A percentile compares a stretch with the other conserved stretches of the same genome.
phyloP scores from a whole-genome alignment of 1,140 invertebrate species.

The Bombus superbus region DNA sequence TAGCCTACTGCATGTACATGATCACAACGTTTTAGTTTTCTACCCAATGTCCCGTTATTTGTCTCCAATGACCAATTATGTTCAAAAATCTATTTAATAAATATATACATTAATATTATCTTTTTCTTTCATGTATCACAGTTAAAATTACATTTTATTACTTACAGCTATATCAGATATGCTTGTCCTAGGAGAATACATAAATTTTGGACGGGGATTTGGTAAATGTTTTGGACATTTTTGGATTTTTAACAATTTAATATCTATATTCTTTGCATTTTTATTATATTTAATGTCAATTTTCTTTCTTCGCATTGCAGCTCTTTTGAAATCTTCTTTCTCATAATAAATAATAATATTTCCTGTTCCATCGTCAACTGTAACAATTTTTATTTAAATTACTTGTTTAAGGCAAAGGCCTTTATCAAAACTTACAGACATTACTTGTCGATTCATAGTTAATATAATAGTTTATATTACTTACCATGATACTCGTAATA shows the following conservation, averaged over 20 bases:
- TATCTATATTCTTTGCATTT: not conserved
- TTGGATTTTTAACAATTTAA: not conserved
- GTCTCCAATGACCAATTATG: conserved; percentile 36
- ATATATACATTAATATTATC: not conserved
- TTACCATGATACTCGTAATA: conserved; percentile 1
- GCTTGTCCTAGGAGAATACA: conserved; percentile 7
- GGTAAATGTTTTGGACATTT: not conserved
- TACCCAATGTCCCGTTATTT: conserved; percentile 29
- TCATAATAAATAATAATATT: conserved; percentile 1
- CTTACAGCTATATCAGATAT: conserved; percentile 23
- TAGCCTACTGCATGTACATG: conserved; percentile 30
- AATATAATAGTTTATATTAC: not conserved
- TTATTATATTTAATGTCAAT: conserved; percentile 17
- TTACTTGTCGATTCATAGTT: not conserved
- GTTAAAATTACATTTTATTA: not conserved
- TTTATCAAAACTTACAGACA: not conserved
- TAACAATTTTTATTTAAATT: not conserved
- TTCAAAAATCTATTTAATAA: conserved; percentile 27
- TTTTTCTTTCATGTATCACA: not conserved
- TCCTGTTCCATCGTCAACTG: conserved; percentile 49
- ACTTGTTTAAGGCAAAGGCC: not conserved
- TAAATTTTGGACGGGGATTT: conserved; percentile 22
- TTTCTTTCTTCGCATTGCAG: not conserved
- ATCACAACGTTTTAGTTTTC: not conserved
- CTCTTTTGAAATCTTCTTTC: not conserved